Evolutionary conservation across 30 jellyfish, hydroid and myxozoan genomes (phyloP).

Genomic region (Mastigias papua): DNA sequence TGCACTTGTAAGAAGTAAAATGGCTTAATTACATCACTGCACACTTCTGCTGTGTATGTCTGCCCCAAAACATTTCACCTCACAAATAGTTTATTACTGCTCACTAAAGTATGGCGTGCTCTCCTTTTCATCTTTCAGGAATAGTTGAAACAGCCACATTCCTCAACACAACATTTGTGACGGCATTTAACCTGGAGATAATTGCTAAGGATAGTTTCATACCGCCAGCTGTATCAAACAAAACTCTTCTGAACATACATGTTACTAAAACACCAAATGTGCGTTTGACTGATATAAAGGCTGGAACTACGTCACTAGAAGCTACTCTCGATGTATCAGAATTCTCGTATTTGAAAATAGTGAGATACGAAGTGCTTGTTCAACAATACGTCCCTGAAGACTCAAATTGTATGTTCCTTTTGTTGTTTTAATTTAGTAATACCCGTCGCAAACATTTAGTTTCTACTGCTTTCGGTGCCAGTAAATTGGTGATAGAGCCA

Average conservation of each 20-base stretch:
- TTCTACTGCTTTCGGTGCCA: too few species aligned
- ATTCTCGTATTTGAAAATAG: constrained; percentile 54
- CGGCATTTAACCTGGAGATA: constrained; percentile 53
- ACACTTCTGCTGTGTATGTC: too few species aligned
- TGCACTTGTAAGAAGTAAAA: too few species aligned
- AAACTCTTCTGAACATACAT: constrained; percentile 47
- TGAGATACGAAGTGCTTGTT: constrained; percentile 63
- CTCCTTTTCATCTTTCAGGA: constrained; percentile 41
- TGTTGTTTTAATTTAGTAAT: too few species aligned
- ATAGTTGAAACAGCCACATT: constrained; percentile 57
- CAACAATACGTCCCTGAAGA: constrained; percentile 76
- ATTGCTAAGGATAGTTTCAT: constrained; percentile 81
- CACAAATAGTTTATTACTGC: too few species aligned
- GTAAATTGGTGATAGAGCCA: too few species aligned
- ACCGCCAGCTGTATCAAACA: constrained; percentile 79
- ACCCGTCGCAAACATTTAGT: too few species aligned
- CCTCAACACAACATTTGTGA: constrained; percentile 49
- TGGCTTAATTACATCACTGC: too few species aligned
- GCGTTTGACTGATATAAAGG: constrained; percentile 26
- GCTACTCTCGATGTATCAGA: constrained; percentile 66
- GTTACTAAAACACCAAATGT: constrained; percentile 71
- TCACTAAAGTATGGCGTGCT: too few species aligned
- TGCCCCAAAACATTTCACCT: too few species aligned
- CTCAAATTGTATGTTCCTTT: constrained; percentile 61
- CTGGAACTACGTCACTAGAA: constrained; percentile 72